These are phyloP conservation scores for Hirudinaria manillensis DNA, from an alignment of 2,888 invertebrate species.

Conservation along the genomic window DNA sequence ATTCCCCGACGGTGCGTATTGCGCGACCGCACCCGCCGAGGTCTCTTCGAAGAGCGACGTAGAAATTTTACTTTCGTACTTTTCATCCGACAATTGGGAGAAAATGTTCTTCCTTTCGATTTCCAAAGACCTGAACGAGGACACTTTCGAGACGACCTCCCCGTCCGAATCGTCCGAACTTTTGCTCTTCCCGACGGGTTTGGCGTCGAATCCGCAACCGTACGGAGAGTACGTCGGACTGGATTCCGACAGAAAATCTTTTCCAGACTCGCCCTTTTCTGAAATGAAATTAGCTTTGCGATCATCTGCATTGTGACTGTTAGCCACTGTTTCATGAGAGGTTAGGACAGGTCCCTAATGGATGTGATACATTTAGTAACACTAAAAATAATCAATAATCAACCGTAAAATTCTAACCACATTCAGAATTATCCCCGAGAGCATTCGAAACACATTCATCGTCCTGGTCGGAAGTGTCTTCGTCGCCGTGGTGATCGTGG, in stretches of 20 bases:
- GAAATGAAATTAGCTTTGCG: not conserved
- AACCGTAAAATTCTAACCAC: not conserved
- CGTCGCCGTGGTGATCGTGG: not conserved
- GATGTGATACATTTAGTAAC: not conserved
- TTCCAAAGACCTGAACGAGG: not conserved
- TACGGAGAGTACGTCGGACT: slow-evolving; percentile 26
- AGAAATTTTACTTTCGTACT: not conserved
- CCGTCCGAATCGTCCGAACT: slow-evolving; percentile 1
- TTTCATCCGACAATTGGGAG: slow-evolving; percentile 16
- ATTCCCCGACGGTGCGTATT: not conserved
- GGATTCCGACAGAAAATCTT: slow-evolving; percentile 27
- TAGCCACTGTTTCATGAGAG: too few relatives aligned
- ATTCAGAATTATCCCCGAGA: not conserved
- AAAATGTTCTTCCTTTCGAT: slow-evolving; percentile 19
- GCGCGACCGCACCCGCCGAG: not conserved
- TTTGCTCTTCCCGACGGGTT: not conserved
- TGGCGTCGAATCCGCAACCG: slow-evolving; percentile 11
- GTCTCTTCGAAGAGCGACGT: not conserved
- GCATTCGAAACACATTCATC: not conserved
- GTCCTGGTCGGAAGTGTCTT: not conserved
- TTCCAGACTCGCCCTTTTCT: slow-evolving; percentile 10
- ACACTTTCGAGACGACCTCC: not conserved
- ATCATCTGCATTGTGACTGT: too few relatives aligned
- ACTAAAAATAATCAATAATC: not conserved
- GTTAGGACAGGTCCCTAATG: too few relatives aligned